Conservation (phyloP, 2,797 vertebrate species). For the Micropoecilia bifurca region DNA sequence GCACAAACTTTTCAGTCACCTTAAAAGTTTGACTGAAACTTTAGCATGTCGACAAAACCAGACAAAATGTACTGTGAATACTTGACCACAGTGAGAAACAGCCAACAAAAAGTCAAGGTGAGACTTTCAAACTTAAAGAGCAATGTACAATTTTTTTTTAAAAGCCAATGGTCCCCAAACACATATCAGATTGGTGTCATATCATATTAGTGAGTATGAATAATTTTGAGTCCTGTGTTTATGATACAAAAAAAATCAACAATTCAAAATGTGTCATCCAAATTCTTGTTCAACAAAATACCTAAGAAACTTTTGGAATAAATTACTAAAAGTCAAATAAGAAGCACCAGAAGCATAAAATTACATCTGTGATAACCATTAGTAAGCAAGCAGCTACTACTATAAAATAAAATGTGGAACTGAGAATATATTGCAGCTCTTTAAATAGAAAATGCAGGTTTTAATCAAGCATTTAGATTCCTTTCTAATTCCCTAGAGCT, state of each 20-base stretch:
- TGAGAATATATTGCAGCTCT: neutral
- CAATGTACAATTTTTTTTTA: neutral
- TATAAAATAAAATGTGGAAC: neutral
- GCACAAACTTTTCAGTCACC: neutral
- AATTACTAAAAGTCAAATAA: neutral
- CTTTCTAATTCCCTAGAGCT: neutral
- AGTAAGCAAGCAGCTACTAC: too few relatives aligned
- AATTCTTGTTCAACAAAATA: neutral
- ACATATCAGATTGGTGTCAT: neutral
- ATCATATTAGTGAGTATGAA: neutral
- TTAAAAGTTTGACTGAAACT: neutral
- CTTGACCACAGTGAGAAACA: neutral
- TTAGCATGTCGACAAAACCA: neutral
- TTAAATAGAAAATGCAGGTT: neutral
- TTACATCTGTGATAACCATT: neutral
- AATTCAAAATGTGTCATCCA: neutral
- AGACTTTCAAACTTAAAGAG: neutral
- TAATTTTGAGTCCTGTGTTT: neutral
- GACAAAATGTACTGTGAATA: neutral
- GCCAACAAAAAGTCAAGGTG: neutral
- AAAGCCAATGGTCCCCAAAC: neutral
- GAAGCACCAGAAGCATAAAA: neutral
- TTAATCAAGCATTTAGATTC: neutral
- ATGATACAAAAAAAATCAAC: too few relatives aligned
- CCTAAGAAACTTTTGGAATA: neutral